Base-by-base conservation (phyloP, 2,888 invertebrate species). In the Buathra laborator region DNA sequence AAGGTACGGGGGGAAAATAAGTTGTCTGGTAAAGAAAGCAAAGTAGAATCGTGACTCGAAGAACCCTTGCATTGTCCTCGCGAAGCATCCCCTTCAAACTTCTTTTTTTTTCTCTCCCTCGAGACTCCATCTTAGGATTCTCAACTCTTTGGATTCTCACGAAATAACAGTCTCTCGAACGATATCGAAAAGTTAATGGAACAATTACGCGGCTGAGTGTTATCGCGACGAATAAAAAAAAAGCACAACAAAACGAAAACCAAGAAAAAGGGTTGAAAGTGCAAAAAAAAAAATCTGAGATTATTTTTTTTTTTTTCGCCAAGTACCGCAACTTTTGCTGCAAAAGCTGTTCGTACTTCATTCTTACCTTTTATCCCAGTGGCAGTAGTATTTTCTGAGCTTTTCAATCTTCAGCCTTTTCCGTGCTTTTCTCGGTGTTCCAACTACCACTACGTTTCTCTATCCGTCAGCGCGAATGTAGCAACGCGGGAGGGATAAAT, bases 31-130 rank as follows among this genome's bases (percentile, higher is more conserved):
- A 46, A 19, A 46, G 16, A 67, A 37, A 37, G 14, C 46, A n/a
- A 68, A 53, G 48, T 37, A 44, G 46, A 46, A 7, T 24, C 24
- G 59, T 44, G 14, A 59, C 2, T 74, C 62, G 74, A 74, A 4
- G 48, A 74, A 62, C 74, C 62, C 59, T 74, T 29, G 48, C 16
- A 74, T 74, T 48, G 74, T 74, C 62, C 24, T 44, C 29, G 46
- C 29, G 59, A 59, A 72, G n/a, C 44, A 9, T 29, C 0, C 56
- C 46, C 7, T 29, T 14, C 44, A 29, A 62, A 62, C 46, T 32
- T 74, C n/a, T 9, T 9, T 24, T 43, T 16, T 56, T 29, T 14
- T 56, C 3, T 19, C 12, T 24, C 5, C 24, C 24, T 56, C 56
- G 24, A 56, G 56, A 56, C 19, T 24, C 56, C 4, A 19, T 19